Evolutionary conservation across 1,140 invertebrate genomes (phyloP), one percentile per base, ranked within the genome.

Genomic region (Scaptomyza graminum): DNA sequence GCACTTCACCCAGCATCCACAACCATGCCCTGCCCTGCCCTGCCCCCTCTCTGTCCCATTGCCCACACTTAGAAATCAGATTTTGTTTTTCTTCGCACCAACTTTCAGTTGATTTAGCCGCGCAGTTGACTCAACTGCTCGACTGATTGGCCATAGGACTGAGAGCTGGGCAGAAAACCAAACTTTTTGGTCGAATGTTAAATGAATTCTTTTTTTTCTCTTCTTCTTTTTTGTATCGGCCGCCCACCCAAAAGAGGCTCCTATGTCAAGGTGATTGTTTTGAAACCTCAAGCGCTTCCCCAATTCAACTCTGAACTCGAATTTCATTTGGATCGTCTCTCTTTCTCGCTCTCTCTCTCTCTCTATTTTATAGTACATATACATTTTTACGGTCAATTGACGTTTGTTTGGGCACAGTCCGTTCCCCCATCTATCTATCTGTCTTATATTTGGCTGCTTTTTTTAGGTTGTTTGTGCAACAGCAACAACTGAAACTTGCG

Each of bases 21-120:
- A 3, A 7, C n/a, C 22, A 13, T 37, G n/a, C n/a, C n/a, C n/a
- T n/a, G n/a, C n/a, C 16, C 47, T n/a, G 9, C 15, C 8, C 13
- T n/a, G n/a, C n/a, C n/a, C n/a, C n/a, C n/a, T n/a, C 25, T 3
- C 13, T 9, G 8, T 74, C 44, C 72, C 57, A 28, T 18, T 60
- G 12, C 28, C 70, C 55, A 62, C 55, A 62, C 56, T 67, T 65
- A 41, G 64, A 50, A 76, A 85, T 78, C 80, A 82, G 82, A 87
- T 87, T 87, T 87, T 87, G 83, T 87, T 87, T 87, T 87, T 87
- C 82, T 87, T 87, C 82, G 82, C 82, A 88, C 82, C 82, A 87
- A 87, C 63, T 87, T 87, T 87, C 85, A 82, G 82, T 87, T 87
- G 82, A 85, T 85, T 85, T 85, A 87, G 78, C 75, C 74, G 66